These are phyloP conservation scores for Podabrus alpinus DNA, from an alignment of 2,888 invertebrate species.

Conservation along the genomic window DNA sequence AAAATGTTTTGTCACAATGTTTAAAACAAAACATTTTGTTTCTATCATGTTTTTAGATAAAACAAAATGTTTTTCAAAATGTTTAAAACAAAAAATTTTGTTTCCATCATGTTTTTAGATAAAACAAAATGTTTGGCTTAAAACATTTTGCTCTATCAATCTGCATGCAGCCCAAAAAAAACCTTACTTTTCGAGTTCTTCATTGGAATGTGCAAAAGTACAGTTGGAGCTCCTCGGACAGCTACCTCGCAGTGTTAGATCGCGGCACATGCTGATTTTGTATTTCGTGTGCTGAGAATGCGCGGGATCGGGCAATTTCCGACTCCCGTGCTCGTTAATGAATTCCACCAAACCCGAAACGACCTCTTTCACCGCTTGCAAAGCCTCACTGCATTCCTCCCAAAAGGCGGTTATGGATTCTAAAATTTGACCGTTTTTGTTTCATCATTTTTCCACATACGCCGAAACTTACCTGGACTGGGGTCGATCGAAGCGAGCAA, in stretches of 20 bases:
- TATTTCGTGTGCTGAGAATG: slow-evolving; percentile 73
- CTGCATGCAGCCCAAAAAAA: too few species aligned
- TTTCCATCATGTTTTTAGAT: too few species aligned
- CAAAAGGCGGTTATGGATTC: slow-evolving; percentile 67
- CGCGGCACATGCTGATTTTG: slow-evolving; percentile 90
- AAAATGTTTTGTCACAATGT: too few species aligned
- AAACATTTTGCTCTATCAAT: too few species aligned
- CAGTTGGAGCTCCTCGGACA: slow-evolving; percentile 88
- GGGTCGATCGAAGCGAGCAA: slow-evolving; percentile 86
- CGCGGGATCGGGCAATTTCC: slow-evolving; percentile 64
- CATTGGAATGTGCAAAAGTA: slow-evolving; percentile 90
- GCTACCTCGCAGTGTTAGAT: slow-evolving; percentile 75
- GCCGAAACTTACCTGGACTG: slow-evolving; percentile 66
- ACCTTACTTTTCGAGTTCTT: slow-evolving; percentile 78
- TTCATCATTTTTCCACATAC: not conserved
- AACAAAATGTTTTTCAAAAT: too few species aligned
- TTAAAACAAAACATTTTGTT: too few species aligned
- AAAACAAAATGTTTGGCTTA: too few species aligned
- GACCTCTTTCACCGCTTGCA: slow-evolving; percentile 71
- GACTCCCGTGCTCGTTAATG: slow-evolving; percentile 73
- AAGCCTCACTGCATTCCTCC: slow-evolving; percentile 67
- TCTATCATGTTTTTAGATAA: too few species aligned
- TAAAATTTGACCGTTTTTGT: slow-evolving; percentile 33
- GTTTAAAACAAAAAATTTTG: too few species aligned
- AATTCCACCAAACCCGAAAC: slow-evolving; percentile 79